A percentile compares a stretch with the other conserved stretches of the same genome.
Evolutionary conservation across 2,113 vertebrate species (phyloP).

Genomic region (Pantherophis guttatus): DNA sequence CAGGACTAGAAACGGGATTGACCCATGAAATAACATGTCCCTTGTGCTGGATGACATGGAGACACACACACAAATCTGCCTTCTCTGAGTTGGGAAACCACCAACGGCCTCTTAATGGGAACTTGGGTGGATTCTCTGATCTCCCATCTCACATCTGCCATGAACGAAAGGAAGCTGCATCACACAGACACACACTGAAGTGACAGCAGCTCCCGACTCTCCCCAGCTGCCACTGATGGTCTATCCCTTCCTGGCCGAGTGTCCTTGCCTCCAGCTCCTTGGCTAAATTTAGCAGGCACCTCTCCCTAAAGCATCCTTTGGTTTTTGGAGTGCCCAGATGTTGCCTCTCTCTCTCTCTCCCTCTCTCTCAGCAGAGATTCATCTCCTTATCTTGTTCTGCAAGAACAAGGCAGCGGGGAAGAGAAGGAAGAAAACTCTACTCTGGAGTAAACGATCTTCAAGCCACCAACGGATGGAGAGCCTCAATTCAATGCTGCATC

Average conservation of each 20-base stretch:
- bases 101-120: not conserved
- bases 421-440: not conserved
- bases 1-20: not conserved
- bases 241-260: not conserved
- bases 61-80: not conserved
- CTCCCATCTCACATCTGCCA: slow-evolving; percentile 5
- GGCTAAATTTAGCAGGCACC: not conserved
- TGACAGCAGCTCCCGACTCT: not conserved
- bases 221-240: not conserved
- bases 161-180: not conserved
- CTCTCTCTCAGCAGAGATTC: not conserved
- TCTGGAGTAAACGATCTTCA: accelerated
- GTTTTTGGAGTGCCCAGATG: not conserved
- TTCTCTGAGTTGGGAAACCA: not conserved
- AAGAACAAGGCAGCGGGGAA: not conserved
- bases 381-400: slow-evolving; percentile 16
- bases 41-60: not conserved
- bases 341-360: too few species aligned
- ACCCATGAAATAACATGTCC: not conserved
- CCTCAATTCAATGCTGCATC: not conserved
- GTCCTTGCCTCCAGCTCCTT: not conserved
- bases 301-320: not conserved
- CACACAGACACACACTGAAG: too few species aligned
- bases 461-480: not conserved
- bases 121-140: slow-evolving; percentile 39